Base-by-base conservation (phyloP, 2,888 invertebrate genomes). In the Sarcophaga caerulescens region DNA sequence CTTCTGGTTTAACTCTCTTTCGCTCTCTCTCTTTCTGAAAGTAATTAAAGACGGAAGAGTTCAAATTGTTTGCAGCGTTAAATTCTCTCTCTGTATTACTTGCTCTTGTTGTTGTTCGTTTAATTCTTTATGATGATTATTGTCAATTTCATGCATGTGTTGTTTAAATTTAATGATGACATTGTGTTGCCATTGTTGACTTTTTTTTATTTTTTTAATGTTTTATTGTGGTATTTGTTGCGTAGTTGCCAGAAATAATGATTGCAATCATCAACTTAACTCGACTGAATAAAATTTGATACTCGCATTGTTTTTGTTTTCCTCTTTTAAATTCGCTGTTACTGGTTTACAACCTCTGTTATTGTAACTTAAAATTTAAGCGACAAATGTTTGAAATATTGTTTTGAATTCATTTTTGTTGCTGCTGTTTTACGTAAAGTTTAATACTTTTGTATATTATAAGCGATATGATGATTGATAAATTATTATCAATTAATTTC, bases 91-190 rank as follows among this genome's bases (percentile, higher is more conserved):
- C 21, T 76, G 5, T 69, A 45, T 4, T 74, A 47, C 14, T 52
- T 35, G 10, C 19, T 75, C 14, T 69, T 69, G 5, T 47, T 47
- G 47, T 47, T 47, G 1, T 52, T 17, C 17, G 4, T 14, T 52
- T 52, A 14, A 14, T 17, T 52, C 52, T 14, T 52, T 52, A 52
- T 17, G 17, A 52, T 14, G n/a, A n/a, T 75, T 57, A n/a, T 70
- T 70, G 57, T 35, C 70, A 73, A 65, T 71, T 65, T 65, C 14
- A 71, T 57, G 63, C 71, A 71, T 59, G 44, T 52, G 17, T 52
- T 52, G 84, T 85, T 81, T 80, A 77, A n/a, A n/a, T n/a, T n/a
- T 80, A 79, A 83, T 81, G 71, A 79, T 82, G 59, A 75, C 45
- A 84, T 73, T 65, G 76, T 84, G 73, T 73, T 78, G 85, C 62